Evolutionary conservation across 1,140 invertebrate species (phyloP), one percentile per base, ranked within the genome.

Genomic region (Eupeodes corollae): DNA sequence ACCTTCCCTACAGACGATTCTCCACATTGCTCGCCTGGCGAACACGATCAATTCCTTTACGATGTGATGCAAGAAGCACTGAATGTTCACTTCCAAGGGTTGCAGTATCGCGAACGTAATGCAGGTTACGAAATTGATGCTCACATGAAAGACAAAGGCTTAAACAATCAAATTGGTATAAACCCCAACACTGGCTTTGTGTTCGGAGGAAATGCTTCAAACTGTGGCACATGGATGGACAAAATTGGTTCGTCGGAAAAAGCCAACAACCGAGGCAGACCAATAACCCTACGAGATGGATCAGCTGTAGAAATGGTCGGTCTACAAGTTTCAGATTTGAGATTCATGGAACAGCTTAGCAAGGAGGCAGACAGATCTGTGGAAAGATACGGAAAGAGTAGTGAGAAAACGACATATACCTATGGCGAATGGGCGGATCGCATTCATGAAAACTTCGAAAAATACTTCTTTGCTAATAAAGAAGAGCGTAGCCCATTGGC

Each of bases 161-260:
- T 99, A 67, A 91, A 93, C 63, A 85, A 90, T 67, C 81, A 89
- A 67, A 86, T 92, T 59, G 91, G 91, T 15, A 80, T 98, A 18
- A 79, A 93, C 70, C 84, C 86, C 37, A 80, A 90, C 30, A 96
- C 91, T 16, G 94, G 94, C 5, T 97, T 98, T 70, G 84, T 97
- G 5, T 93, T 83, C 72, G 96, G 96, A 39, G 96, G 96, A 30
- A 98, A 96, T 73, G 80, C 83, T 49, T 82, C 80, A 56, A 99
- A 99, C 71, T 98, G 93, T 72, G 96, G 96, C 16, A 99, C 96
- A 2, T 99, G 96, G 96, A 99, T 99, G 96, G 96, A 99, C 68
- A 99, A 99, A 76, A 99, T 99, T 95, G 96, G 96, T 6, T 91
- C 89, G 8, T 95, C 91, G 5, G 83, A 86, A 30, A 82, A 83